Evolutionary conservation across 2,888 invertebrate species (phyloP).

Genomic region (Idaea biselata): DNA sequence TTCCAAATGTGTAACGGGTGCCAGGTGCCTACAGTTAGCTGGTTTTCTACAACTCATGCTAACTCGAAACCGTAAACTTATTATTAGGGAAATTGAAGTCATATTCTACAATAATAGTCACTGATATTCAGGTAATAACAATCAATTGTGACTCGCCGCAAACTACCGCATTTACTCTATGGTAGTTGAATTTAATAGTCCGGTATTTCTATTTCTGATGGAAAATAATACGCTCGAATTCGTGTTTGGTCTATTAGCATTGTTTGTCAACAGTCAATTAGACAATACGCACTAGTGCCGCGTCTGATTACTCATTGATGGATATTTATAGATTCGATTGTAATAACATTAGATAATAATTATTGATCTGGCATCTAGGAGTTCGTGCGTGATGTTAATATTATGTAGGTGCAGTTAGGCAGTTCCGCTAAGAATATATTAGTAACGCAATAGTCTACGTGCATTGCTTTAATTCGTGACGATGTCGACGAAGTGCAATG

Average conservation of each 20-base stretch:
- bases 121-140: neutral
- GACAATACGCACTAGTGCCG: neutral
- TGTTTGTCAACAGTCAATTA: neutral
- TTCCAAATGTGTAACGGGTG: constrained; percentile 42
- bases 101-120: neutral
- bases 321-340: neutral
- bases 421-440: neutral
- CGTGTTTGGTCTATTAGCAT: neutral
- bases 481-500: neutral
- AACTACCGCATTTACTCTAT: neutral
- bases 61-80: constrained; percentile 39
- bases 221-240: neutral
- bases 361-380: neutral
- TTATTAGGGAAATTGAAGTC: constrained; percentile 51
- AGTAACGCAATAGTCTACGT: neutral
- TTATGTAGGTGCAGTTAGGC: neutral
- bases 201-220: neutral
- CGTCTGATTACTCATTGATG: neutral
- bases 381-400: neutral
- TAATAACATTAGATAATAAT: neutral
- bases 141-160: neutral
- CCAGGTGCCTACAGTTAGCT: constrained; percentile 32
- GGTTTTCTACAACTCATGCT: constrained; percentile 37
- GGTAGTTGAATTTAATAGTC: neutral
- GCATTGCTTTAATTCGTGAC: neutral